A percentile compares a stretch with the other conserved stretches of the same genome.
Evolutionary conservation across 2,797 vertebrate genomes (phyloP).

Genomic region (Urophycis tenuis): DNA sequence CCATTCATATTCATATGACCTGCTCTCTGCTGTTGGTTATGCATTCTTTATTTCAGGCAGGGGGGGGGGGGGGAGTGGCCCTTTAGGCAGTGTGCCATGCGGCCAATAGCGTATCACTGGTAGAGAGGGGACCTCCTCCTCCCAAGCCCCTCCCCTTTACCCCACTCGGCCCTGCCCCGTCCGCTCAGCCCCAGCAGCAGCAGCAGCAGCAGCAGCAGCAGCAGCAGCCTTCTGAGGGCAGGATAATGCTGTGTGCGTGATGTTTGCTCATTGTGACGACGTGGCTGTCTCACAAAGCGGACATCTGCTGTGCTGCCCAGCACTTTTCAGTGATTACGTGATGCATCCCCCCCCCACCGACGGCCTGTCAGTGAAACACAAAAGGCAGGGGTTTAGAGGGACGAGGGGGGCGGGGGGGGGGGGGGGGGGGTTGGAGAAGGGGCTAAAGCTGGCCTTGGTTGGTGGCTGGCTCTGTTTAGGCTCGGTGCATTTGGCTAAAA

Average conservation of each 20-base stretch:
- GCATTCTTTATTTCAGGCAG: background rate
- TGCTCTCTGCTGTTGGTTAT: slow-evolving; percentile 8
- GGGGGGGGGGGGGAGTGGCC: background rate
- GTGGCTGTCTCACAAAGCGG: slow-evolving; percentile 62
- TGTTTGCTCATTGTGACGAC: slow-evolving; percentile 62
- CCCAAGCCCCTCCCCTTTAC: slow-evolving; percentile 17
- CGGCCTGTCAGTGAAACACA: slow-evolving; percentile 29
- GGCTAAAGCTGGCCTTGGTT: background rate
- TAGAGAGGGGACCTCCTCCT: slow-evolving; percentile 38
- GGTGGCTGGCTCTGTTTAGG: background rate
- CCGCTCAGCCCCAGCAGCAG: background rate
- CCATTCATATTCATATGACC: slow-evolving; percentile 54
- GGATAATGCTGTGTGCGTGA: slow-evolving; percentile 59
- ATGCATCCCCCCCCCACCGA: slow-evolving; percentile 41
- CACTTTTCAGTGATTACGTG: slow-evolving; percentile 62
- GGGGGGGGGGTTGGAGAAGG: background rate
- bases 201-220: too few species aligned
- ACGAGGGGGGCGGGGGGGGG: slow-evolving; percentile 14
- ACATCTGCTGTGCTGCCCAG: slow-evolving; percentile 64
- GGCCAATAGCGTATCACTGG: slow-evolving; percentile 17
- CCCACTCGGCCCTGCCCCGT: background rate
- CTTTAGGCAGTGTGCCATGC: slow-evolving; percentile 3
- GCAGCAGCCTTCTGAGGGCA: slow-evolving; percentile 27
- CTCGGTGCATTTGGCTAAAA: background rate
- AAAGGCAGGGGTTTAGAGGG: slow-evolving; percentile 15